phyloP scores from a whole-genome alignment of 2,888 invertebrate species.

The Labia minor region DNA sequence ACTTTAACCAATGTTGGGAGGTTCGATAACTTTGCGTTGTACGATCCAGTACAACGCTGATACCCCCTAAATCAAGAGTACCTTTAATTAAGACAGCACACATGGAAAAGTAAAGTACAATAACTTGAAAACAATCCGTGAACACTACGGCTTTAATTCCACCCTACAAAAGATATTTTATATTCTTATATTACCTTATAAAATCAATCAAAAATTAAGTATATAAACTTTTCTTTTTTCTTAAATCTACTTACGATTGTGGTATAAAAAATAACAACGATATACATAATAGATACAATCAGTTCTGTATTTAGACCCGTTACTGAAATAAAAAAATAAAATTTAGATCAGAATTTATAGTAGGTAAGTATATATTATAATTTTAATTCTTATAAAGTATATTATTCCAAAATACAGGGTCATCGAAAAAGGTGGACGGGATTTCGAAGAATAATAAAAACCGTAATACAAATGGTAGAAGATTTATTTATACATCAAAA shows the following conservation, averaged over 20 bases:
- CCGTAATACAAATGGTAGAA: no score
- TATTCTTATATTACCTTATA: no score
- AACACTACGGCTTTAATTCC: conserved; percentile 38
- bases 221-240: no score
- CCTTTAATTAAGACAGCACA: conserved; percentile 34
- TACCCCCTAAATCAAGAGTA: conserved; percentile 34
- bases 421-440: no score
- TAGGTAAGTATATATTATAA: no score
- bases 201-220: no score
- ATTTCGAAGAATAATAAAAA: no score
- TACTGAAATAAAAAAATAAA: conserved; percentile 34
- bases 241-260: conserved; percentile 37
- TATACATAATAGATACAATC: conserved; percentile 41
- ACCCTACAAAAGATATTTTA: conserved; percentile 31
- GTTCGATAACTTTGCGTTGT: conserved; percentile 23
- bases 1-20: conserved; percentile 17
- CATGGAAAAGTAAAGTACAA: conserved; percentile 34
- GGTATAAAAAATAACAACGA: conserved; percentile 46
- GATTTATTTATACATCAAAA: no score
- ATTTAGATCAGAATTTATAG: no score
- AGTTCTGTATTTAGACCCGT: conserved; percentile 43
- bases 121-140: conserved; percentile 37
- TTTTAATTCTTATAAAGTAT: no score
- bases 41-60: conserved; percentile 30
- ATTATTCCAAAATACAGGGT: no score